These are phyloP conservation scores for Ceratosolen fusciceps DNA, from an alignment of 1,140 invertebrate species.

Conservation along the genomic window DNA sequence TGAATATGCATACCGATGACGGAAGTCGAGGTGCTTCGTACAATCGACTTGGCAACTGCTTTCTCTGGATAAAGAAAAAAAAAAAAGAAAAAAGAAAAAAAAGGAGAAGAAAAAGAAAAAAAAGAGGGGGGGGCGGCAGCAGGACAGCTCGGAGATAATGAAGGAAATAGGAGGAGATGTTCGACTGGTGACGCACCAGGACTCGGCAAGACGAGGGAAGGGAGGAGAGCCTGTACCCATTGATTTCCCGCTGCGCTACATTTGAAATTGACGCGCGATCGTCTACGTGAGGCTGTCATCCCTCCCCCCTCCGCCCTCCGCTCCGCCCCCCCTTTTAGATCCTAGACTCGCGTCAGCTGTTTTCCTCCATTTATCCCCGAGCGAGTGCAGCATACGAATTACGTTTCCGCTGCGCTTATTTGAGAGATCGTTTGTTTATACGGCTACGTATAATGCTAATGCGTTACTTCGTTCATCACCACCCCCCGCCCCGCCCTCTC, in stretches of 20 bases:
- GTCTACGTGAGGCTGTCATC: too few relatives aligned
- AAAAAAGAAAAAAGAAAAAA: too few relatives aligned
- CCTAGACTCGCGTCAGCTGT: too few relatives aligned
- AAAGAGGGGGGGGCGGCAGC: too few relatives aligned
- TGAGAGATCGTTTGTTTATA: too few relatives aligned
- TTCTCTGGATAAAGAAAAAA: not conserved
- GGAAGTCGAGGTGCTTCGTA: not conserved
- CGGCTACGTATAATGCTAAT: too few relatives aligned
- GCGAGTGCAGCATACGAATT: not conserved
- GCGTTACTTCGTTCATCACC: too few relatives aligned
- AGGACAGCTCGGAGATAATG: not conserved
- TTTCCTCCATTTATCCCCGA: not conserved
- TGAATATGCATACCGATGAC: not conserved
- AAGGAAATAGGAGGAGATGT: slow-evolving; percentile 23
- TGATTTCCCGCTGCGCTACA: not conserved
- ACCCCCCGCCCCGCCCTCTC: too few relatives aligned
- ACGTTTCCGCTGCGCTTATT: too few relatives aligned
- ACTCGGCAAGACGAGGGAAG: not conserved
- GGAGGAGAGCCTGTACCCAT: not conserved
- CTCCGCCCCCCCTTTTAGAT: not conserved
- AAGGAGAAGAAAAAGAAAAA: too few relatives aligned
- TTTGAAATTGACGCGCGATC: not conserved
- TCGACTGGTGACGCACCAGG: not conserved
- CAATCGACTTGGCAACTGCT: not conserved
- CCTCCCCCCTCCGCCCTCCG: too few relatives aligned